A percentile compares a stretch with the other conserved stretches of the same genome.
Evolutionary conservation across 1,140 invertebrate species (phyloP).

Genomic region (Microplitis mediator): DNA sequence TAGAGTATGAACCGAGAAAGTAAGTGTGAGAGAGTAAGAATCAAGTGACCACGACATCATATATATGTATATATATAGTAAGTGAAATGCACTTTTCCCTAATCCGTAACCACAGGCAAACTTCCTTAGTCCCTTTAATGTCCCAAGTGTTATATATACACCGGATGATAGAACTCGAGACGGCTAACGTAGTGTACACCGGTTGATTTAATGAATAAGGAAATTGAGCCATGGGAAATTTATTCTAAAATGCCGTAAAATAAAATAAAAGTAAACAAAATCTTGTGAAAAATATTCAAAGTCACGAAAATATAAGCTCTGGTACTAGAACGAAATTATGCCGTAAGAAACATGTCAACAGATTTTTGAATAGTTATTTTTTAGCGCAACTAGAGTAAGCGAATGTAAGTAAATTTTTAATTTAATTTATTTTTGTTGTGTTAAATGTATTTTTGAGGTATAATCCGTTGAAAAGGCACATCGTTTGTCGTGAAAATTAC

Average conservation of each 20-base stretch:
- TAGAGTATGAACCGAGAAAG: not conserved
- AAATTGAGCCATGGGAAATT: not conserved
- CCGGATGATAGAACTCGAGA: not conserved
- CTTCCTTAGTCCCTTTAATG: not conserved
- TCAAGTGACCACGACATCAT: not conserved
- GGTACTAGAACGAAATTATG: no score
- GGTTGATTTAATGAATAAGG: conserved; percentile 4
- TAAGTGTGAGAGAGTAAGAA: not conserved
- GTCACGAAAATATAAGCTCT: not conserved
- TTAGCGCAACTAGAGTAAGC: no score
- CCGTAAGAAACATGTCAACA: no score
- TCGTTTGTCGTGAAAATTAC: conserved; percentile 24
- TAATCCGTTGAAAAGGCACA: not conserved
- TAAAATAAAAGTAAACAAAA: not conserved
- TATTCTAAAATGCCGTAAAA: not conserved
- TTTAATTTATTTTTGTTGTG: no score
- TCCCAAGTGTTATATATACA: not conserved
- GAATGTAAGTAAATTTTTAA: no score
- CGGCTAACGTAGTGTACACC: not conserved
- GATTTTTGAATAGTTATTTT: no score
- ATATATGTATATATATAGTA: no score
- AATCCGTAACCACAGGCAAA: not conserved
- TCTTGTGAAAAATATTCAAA: not conserved
- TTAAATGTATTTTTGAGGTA: not conserved
- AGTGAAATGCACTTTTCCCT: conserved; percentile 5